These are phyloP conservation scores for Serranus cabrilla DNA, from an alignment of 2,797 vertebrate species.

Conservation along the genomic window DNA sequence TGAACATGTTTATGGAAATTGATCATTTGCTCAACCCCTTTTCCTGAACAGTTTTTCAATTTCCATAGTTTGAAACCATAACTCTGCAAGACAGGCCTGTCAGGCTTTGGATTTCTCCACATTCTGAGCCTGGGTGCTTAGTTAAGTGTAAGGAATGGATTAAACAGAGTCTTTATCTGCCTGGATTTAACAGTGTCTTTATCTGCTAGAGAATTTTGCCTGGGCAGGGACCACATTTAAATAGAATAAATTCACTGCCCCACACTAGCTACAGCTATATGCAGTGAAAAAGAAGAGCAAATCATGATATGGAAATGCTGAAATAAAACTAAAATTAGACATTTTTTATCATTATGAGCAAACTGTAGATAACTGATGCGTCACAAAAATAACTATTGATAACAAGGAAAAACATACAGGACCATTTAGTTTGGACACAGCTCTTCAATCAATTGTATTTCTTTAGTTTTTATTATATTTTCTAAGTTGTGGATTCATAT, in stretches of 20 bases:
- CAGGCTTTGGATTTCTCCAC: background rate
- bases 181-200: background rate
- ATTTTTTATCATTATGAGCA: background rate
- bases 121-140: background rate
- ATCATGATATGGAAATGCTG: background rate
- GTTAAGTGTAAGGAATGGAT: background rate
- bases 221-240: background rate
- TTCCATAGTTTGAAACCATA: background rate
- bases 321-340: background rate
- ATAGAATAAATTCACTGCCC: background rate
- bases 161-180: background rate
- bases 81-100: background rate
- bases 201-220: background rate
- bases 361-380: background rate
- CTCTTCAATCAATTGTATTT: no score
- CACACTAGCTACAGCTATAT: background rate
- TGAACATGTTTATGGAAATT: conserved; percentile 30
- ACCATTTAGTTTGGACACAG: no score
- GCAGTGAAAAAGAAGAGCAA: background rate
- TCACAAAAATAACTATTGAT: background rate
- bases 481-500: no score
- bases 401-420: background rate
- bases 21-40: conserved; percentile 18
- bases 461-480: no score
- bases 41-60: background rate